phyloP scores from a whole-genome alignment of 2,113 vertebrate species.

The Pterocles orientalis region DNA sequence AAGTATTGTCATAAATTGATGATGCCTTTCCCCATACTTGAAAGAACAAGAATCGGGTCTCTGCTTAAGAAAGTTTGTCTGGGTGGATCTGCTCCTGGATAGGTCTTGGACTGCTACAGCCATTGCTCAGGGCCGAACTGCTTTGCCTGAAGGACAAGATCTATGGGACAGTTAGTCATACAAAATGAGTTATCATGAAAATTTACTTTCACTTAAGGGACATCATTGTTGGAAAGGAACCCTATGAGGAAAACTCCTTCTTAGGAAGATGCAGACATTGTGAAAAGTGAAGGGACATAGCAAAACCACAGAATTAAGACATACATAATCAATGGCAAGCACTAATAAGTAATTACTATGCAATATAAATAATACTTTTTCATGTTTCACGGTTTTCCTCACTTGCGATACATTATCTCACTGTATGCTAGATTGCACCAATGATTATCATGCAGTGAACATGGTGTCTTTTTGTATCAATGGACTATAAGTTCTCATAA shows the following conservation, averaged over 20 bases:
- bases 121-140: neutral
- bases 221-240: neutral
- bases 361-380: neutral
- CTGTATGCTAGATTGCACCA: neutral
- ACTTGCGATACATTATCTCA: neutral
- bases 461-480: neutral
- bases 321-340: neutral
- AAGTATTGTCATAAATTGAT: neutral
- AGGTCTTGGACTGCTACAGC: neutral
- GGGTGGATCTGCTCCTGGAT: fast-evolving
- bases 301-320: neutral
- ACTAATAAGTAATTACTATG: neutral
- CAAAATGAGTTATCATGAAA: neutral
- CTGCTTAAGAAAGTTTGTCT: neutral
- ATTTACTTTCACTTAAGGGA: neutral
- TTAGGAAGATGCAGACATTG: neutral
- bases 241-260: neutral
- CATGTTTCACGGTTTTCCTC: neutral
- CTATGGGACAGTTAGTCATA: neutral
- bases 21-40: fast-evolving
- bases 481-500: neutral
- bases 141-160: neutral
- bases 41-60: neutral
- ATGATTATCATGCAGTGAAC: neutral
- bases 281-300: neutral